These are phyloP conservation scores for Xenopus tropicalis DNA, from an alignment of 2,113 vertebrate genomes.

Conservation along the genomic window DNA sequence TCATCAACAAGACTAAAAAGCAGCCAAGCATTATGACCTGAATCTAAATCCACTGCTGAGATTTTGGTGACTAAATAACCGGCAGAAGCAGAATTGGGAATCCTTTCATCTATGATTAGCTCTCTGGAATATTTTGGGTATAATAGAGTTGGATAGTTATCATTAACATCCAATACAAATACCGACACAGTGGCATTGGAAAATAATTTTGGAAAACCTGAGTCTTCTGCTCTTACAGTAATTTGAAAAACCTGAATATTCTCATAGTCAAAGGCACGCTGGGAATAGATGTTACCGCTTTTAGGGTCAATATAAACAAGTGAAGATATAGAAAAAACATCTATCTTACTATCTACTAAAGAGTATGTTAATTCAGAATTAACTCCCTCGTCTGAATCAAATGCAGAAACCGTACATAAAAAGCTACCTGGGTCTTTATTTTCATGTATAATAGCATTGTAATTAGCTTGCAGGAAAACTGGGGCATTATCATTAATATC, in stretches of 20 bases:
- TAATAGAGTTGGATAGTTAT: slow-evolving; percentile 53
- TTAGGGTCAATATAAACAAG: slow-evolving; percentile 58
- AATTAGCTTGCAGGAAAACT: slow-evolving; percentile 47
- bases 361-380: slow-evolving; percentile 35
- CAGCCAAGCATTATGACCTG: slow-evolving; percentile 76
- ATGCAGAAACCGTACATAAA: slow-evolving; percentile 50
- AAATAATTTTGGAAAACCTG: slow-evolving; percentile 21
- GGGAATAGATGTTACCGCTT: slow-evolving; percentile 55
- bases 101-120: slow-evolving; percentile 61
- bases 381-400: slow-evolving; percentile 56
- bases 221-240: slow-evolving; percentile 54
- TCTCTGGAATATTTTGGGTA: slow-evolving; percentile 46
- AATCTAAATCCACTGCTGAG: slow-evolving; percentile 74
- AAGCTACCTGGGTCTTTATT: slow-evolving; percentile 47
- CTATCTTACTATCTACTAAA: slow-evolving; percentile 13
- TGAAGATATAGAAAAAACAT: slow-evolving; percentile 39
- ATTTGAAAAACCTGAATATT: slow-evolving; percentile 55
- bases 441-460: slow-evolving; percentile 49
- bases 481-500: slow-evolving; percentile 67
- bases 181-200: slow-evolving; percentile 22
- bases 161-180: slow-evolving; percentile 51
- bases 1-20: slow-evolving; percentile 68
- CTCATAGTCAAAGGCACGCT: slow-evolving; percentile 62
- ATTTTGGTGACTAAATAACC: slow-evolving; percentile 74
- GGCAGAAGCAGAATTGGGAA: slow-evolving; percentile 65